Base-by-base conservation (phyloP, 1,140 invertebrate species). In the Leptinotarsa lineolata region DNA sequence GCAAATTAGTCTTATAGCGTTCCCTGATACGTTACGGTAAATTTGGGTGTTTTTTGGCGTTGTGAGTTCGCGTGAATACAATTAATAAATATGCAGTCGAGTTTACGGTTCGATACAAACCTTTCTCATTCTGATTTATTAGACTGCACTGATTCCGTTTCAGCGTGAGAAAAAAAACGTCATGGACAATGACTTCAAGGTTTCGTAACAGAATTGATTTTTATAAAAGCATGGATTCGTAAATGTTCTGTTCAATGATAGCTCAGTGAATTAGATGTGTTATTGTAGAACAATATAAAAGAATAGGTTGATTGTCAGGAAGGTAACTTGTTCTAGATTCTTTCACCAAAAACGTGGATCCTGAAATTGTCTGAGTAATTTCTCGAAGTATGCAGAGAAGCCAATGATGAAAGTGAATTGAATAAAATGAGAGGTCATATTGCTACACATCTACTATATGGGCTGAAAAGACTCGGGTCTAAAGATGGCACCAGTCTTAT, bases 111-210 rank as follows among this genome's bases (percentile, higher is more conserved):
- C 71, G 74, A 77, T 72, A 74, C 76, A 69, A 72, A 66, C 74
- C 74, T 77, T 77, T 76, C 77, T 78, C 72, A 72, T 72, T 75
- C 78, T 79, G 78, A 79, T 79, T 79, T 79, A 79, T 79, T 79
- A 77, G 76, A 79, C 78, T 79, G 78, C 78, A 79, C 78, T 76
- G 78, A 77, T 79, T 77, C 72, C 77, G 76, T 73, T 76, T 72
- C 69, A 58, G 72, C 64, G 71, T 66, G 65, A 72, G 21, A 15
- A 65, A 74, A 72, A 74, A 76, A 72, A 74, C 73, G 72, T 70
- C 24, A 66, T 64, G 70, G 68, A 73, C 67, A 67, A 63, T 59
- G 59, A 46, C 70, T 65, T 59, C 48, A 16, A 8, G 46, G 46
- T 66, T 54, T 54, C 48, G n/a, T 54, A 18, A 18, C 48, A 54